These are phyloP conservation scores for Clupea harengus DNA, from an alignment of 2,113 vertebrate genomes.

Conservation along the genomic window DNA sequence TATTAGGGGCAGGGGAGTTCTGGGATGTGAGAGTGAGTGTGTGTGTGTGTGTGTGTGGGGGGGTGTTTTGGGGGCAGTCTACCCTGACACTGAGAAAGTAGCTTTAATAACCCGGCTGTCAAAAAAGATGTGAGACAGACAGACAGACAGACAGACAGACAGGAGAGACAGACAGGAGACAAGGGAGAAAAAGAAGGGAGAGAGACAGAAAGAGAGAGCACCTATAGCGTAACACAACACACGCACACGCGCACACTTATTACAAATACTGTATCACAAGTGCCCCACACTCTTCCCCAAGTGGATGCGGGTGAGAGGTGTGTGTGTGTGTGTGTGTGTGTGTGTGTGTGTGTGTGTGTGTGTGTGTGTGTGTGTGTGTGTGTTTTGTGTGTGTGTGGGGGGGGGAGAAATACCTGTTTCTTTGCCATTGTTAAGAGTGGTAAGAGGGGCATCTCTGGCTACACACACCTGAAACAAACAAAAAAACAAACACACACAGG, in stretches of 20 bases:
- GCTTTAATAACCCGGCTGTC: background rate
- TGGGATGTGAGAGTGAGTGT: background rate
- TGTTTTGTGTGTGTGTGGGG: background rate
- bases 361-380: constrained; percentile 7
- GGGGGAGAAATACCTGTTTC: constrained; percentile 60
- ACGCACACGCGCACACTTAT: background rate
- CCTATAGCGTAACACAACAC: background rate
- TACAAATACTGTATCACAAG: background rate
- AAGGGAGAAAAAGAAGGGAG: background rate
- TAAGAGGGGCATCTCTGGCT: constrained; percentile 35
- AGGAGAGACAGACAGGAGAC: background rate
- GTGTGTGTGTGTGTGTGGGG: background rate
- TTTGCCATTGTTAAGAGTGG: constrained; percentile 51
- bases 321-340: too few relatives aligned
- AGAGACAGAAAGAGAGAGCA: background rate
- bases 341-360: background rate
- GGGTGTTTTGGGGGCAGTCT: background rate
- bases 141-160: too few relatives aligned
- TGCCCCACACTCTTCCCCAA: background rate
- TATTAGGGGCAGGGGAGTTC: background rate
- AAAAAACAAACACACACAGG: background rate
- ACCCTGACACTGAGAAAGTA: background rate
- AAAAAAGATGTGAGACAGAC: background rate
- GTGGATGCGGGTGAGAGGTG: background rate
- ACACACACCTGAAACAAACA: constrained; percentile 50